These are phyloP conservation scores for Nesidiocoris tenuis DNA, from an alignment of 2,888 invertebrate genomes.

Conservation along the genomic window DNA sequence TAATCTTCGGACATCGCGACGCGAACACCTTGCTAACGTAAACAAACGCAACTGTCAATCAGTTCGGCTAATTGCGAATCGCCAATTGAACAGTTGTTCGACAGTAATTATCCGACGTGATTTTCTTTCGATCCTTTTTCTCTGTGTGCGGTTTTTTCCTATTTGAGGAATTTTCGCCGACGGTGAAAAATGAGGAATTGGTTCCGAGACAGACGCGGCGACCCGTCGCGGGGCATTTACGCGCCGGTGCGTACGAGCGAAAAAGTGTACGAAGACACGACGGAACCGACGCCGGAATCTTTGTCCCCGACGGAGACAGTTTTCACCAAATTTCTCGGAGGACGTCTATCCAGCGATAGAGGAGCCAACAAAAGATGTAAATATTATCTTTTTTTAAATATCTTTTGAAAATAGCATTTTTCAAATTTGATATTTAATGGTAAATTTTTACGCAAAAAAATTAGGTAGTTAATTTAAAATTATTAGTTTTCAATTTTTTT, in stretches of 20 bases:
- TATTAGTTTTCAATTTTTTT: too few species aligned
- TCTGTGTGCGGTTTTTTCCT: background rate
- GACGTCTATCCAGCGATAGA: constrained; percentile 17
- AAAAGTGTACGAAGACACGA: constrained; percentile 42
- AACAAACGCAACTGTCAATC: background rate
- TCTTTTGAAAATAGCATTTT: too few species aligned
- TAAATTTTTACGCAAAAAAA: too few species aligned
- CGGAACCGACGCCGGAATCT: constrained; percentile 34
- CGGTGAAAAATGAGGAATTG: background rate
- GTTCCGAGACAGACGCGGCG: background rate
- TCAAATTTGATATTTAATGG: too few species aligned
- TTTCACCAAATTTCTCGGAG: constrained; percentile 43
- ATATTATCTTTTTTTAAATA: too few species aligned
- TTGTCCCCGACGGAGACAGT: constrained; percentile 42
- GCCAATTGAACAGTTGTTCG: too few species aligned
- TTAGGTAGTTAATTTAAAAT: too few species aligned
- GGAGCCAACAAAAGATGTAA: constrained; percentile 46
- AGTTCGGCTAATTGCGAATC: too few species aligned
- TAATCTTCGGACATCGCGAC: background rate
- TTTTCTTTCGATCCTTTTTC: background rate
- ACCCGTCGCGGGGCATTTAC: constrained; percentile 29
- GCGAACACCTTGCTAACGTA: background rate
- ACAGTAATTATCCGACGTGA: too few species aligned
- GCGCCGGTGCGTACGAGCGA: constrained; percentile 37
- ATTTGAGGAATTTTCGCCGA: background rate